Percentiles rank a stretch among this genome's conserved stretches.
phyloP scores from a whole-genome alignment of 1,140 invertebrate species.

The Elysia chlorotica region DNA sequence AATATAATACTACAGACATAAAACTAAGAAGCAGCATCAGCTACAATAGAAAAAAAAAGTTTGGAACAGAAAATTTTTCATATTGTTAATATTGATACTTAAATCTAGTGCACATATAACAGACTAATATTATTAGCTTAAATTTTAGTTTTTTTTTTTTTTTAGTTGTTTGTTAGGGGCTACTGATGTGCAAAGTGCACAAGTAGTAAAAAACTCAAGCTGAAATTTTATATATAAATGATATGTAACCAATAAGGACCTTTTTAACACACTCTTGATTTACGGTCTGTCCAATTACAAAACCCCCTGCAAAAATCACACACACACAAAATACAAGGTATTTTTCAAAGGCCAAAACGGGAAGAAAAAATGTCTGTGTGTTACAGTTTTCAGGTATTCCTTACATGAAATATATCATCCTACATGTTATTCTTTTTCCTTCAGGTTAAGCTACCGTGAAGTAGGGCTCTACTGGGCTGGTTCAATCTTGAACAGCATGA shows the following conservation, averaged over 20 bases:
- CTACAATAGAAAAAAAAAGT: too few species aligned
- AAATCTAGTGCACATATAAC: background rate
- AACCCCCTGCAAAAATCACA: too few species aligned
- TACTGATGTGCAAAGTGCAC: too few species aligned
- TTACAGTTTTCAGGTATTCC: background rate
- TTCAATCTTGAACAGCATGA: conserved; percentile 51
- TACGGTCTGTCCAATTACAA: too few species aligned
- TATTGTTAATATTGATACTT: background rate
- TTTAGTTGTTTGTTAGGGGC: too few species aligned
- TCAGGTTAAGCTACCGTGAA: conserved; percentile 41
- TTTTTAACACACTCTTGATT: too few species aligned
- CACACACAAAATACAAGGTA: background rate
- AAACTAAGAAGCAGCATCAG: too few species aligned
- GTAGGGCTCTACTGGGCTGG: conserved; percentile 54
- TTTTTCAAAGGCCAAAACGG: background rate
- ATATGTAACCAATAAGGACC: too few species aligned
- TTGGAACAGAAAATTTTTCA: background rate
- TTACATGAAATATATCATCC: too few species aligned
- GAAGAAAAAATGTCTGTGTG: background rate
- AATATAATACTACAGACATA: background rate
- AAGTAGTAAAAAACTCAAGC: too few species aligned
- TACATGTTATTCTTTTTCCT: conserved; percentile 28
- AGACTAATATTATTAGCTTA: background rate
- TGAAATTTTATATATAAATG: too few species aligned
- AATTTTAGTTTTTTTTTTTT: background rate